These are phyloP conservation scores for Trachelus stipa DNA, from an alignment of 2,888 invertebrate species.

Conservation along the genomic window DNA sequence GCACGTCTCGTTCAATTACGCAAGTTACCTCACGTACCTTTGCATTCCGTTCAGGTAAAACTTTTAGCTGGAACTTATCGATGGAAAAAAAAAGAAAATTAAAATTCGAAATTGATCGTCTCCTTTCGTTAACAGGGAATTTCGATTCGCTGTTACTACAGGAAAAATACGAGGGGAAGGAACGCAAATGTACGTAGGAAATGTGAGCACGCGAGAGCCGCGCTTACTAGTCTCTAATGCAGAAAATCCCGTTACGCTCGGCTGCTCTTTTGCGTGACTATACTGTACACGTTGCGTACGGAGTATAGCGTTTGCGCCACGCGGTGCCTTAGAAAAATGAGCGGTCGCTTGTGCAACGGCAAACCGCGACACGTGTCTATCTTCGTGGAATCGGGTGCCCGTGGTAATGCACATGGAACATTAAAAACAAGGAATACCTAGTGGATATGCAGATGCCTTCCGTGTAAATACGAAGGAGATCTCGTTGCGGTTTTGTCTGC, in stretches of 20 bases:
- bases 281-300: not conserved
- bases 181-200: not conserved
- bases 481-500: not conserved
- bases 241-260: slow-evolving; percentile 39
- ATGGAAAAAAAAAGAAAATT: not conserved
- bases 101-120: not conserved
- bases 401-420: not conserved
- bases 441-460: not conserved
- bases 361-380: not conserved
- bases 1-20: not conserved
- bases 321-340: not conserved
- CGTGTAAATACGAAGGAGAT: not conserved
- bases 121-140: not conserved
- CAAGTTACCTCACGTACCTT: not conserved
- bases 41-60: not conserved
- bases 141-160: not conserved
- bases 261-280: not conserved
- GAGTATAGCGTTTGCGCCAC: not conserved
- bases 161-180: not conserved
- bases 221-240: slow-evolving; percentile 31
- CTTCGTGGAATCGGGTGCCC: not conserved
- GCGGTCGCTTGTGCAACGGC: not conserved
- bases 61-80: not conserved
- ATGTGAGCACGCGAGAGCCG: not conserved
- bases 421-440: not conserved